These are phyloP conservation scores for Hippocampus guttulatus DNA, from an alignment of 2,113 vertebrate species.

Conservation along the genomic window DNA sequence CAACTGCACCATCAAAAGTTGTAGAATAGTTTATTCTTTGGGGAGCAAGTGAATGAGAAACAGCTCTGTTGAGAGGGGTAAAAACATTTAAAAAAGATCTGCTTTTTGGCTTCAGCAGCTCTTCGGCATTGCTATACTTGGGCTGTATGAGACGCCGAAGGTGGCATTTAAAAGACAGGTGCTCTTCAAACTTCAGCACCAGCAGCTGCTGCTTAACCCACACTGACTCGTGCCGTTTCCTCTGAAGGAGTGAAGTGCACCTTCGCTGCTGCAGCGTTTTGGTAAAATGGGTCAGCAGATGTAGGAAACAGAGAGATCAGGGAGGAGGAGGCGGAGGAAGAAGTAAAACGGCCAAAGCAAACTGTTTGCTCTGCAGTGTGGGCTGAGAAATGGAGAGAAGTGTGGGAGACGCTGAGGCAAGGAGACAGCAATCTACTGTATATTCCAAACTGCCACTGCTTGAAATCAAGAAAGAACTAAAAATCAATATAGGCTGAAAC, in stretches of 20 bases:
- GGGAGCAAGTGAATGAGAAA: not conserved
- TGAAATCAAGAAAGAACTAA: not conserved
- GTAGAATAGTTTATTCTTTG: not conserved
- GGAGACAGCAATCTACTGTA: constrained; percentile 32
- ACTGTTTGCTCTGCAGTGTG: constrained; percentile 64
- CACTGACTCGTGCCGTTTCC: constrained; percentile 45
- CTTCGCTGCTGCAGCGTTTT: constrained; percentile 55
- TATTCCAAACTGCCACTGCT: constrained; percentile 23
- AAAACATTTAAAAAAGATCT: constrained; percentile 11
- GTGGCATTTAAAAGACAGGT: constrained; percentile 20
- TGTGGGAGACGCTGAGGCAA: constrained; percentile 35
- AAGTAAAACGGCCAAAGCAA: constrained; percentile 63
- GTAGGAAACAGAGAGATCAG: constrained; percentile 36
- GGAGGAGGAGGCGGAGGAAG: constrained; percentile 17
- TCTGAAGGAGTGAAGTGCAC: constrained; percentile 60
- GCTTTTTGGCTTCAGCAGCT: constrained; percentile 14
- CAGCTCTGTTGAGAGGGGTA: not conserved
- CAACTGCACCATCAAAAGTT: not conserved
- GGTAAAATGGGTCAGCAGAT: constrained; percentile 76
- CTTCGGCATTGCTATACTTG: constrained; percentile 20
- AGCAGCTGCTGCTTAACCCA: constrained; percentile 5
- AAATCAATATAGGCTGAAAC: not conserved
- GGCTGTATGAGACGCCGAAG: constrained; percentile 1
- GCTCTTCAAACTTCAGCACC: constrained; percentile 16
- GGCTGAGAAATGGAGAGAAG: constrained; percentile 43